These are phyloP conservation scores for Dendrophyllia cribrosa DNA, from an alignment of 64 coral and sea anemone species.

Conservation along the genomic window DNA sequence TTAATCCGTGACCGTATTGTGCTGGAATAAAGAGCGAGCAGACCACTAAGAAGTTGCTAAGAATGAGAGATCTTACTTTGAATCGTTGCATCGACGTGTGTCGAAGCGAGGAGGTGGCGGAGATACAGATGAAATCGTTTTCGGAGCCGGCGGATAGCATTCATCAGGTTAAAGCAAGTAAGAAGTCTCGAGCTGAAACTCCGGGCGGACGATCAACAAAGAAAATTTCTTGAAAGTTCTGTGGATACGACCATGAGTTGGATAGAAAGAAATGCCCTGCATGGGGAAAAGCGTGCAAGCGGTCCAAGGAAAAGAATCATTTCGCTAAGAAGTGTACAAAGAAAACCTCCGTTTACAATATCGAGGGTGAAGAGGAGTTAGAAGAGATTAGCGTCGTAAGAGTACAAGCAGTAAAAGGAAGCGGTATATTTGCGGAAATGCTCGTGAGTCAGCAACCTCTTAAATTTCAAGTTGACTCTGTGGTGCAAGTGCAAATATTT, in stretches of 20 bases:
- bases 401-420: not conserved
- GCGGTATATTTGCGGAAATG: conserved; percentile 34
- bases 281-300: not conserved
- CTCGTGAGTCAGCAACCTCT: not conserved
- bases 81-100: not conserved
- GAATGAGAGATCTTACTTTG: not conserved
- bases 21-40: not conserved
- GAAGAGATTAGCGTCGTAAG: conserved; percentile 3
- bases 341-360: not conserved
- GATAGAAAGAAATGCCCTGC: not conserved
- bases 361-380: not conserved
- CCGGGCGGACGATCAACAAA: not conserved
- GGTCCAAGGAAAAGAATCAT: not conserved
- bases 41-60: not conserved
- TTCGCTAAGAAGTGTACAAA: not conserved
- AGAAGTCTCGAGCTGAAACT: not conserved
- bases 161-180: not conserved
- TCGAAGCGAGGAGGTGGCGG: not conserved
- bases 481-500: conserved; percentile 27
- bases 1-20: not conserved
- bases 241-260: not conserved
- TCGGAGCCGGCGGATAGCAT: not conserved
- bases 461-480: conserved; percentile 49
- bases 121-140: not conserved
- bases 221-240: not conserved